A percentile compares a stretch with the other conserved stretches of the same genome.
Evolutionary conservation across 2,797 vertebrate genomes (phyloP).

Genomic region (Chelonia mydas): DNA sequence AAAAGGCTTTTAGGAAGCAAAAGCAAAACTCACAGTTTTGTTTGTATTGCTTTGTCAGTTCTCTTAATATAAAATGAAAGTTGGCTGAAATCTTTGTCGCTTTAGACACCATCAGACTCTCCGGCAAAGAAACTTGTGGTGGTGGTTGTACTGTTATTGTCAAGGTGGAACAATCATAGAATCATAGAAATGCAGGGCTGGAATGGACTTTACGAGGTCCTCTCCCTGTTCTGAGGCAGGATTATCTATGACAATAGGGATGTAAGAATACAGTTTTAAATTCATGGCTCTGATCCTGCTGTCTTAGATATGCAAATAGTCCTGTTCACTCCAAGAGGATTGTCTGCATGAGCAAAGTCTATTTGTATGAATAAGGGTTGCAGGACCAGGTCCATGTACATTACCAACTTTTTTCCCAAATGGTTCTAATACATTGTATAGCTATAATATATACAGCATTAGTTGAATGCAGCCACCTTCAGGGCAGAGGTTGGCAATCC

Average conservation of each 20-base stretch:
- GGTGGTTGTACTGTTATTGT: background rate
- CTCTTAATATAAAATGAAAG: slow-evolving; percentile 1
- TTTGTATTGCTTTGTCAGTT: background rate
- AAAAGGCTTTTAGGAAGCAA: background rate
- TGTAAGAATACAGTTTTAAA: background rate
- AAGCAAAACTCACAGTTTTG: background rate
- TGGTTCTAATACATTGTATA: too few species aligned
- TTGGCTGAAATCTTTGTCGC: background rate
- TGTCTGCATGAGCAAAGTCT: background rate
- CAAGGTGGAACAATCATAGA: background rate
- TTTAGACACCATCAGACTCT: background rate
- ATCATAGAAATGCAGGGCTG: too few species aligned
- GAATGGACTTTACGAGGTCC: too few species aligned
- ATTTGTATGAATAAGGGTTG: too few species aligned
- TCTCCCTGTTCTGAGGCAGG: too few species aligned
- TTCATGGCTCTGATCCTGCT: background rate
- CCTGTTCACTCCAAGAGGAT: background rate
- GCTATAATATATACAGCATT: too few species aligned
- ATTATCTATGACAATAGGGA: background rate
- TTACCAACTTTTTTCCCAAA: too few species aligned
- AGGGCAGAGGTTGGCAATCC: too few species aligned
- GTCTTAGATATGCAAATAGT: background rate
- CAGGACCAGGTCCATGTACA: too few species aligned
- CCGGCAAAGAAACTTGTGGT: background rate
- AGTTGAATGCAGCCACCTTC: too few species aligned